These are phyloP conservation scores for Sebastes oblongus DNA, from an alignment of 2,797 vertebrate genomes.

Conservation along the genomic window DNA sequence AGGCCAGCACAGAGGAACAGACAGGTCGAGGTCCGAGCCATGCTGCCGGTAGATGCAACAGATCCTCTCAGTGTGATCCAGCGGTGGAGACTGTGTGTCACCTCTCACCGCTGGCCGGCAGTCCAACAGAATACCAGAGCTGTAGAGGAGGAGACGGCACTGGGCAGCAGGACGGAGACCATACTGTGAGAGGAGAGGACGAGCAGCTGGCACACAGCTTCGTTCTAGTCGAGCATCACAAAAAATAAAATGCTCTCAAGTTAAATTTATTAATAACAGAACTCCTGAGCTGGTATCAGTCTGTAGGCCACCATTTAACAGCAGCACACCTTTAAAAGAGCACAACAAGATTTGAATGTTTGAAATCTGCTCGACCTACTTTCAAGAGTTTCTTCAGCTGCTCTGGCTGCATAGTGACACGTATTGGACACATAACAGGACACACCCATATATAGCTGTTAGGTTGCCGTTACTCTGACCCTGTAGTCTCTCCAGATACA, in stretches of 20 bases:
- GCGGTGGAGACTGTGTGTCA: not conserved
- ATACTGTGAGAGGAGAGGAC: not conserved
- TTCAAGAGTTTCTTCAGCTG: too few species aligned
- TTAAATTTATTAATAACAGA: not conserved
- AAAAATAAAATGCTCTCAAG: not conserved
- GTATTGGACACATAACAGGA: not conserved
- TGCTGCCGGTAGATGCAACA: not conserved
- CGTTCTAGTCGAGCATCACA: not conserved
- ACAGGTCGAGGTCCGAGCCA: conserved; percentile 14
- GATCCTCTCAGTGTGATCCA: not conserved
- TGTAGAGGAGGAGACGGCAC: not conserved
- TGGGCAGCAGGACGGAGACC: not conserved
- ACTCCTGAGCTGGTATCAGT: not conserved
- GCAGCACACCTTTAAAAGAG: not conserved
- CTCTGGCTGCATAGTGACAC: not conserved
- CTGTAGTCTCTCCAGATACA: not conserved
- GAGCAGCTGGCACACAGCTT: conserved; percentile 12
- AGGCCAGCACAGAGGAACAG: conserved; percentile 31
- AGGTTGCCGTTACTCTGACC: not conserved
- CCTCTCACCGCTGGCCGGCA: not conserved
- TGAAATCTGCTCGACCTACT: not conserved
- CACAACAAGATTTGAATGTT: not conserved
- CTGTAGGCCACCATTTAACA: not conserved
- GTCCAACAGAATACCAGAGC: not conserved
- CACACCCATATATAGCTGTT: not conserved